Evolutionary conservation across 2,888 invertebrate species (phyloP).

Genomic region (Tiliacea aurago): DNA sequence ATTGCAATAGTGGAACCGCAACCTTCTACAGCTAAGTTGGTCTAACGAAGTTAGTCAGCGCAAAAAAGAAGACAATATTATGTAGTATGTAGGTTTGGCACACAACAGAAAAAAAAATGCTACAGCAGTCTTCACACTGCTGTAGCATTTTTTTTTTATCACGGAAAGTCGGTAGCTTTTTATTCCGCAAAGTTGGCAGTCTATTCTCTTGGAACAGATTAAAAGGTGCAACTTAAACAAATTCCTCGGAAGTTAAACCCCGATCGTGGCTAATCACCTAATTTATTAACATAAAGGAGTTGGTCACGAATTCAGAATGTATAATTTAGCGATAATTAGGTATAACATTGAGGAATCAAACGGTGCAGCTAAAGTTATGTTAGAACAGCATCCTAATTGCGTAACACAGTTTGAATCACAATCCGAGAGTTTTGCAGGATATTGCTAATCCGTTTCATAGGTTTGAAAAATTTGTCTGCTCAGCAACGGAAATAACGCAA

Average conservation of each 20-base stretch:
- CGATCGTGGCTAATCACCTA: slow-evolving; percentile 59
- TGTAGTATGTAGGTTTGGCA: background rate
- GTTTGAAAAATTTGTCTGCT: no score
- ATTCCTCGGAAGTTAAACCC: slow-evolving; percentile 68
- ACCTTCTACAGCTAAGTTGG: slow-evolving; percentile 45
- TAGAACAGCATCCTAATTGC: background rate
- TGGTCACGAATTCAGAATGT: slow-evolving; percentile 37
- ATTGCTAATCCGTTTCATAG: no score
- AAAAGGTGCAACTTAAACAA: slow-evolving; percentile 77
- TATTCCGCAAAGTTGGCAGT: slow-evolving; percentile 62
- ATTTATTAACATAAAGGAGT: slow-evolving; percentile 54
- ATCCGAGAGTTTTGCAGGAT: no score
- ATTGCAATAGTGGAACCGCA: slow-evolving; percentile 32
- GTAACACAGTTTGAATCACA: no score
- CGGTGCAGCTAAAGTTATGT: background rate
- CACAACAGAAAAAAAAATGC: no score
- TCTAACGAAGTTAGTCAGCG: slow-evolving; percentile 36
- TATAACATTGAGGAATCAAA: slow-evolving; percentile 4
- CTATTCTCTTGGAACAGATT: slow-evolving; percentile 67
- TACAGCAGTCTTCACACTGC: no score
- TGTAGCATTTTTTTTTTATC: background rate
- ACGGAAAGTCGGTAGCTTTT: background rate
- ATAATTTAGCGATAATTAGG: slow-evolving; percentile 39
- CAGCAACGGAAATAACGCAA: no score
- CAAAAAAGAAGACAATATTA: slow-evolving; percentile 4